Conservation (phyloP, 2,113 vertebrate species). For the Pollimyrus isidori region DNA sequence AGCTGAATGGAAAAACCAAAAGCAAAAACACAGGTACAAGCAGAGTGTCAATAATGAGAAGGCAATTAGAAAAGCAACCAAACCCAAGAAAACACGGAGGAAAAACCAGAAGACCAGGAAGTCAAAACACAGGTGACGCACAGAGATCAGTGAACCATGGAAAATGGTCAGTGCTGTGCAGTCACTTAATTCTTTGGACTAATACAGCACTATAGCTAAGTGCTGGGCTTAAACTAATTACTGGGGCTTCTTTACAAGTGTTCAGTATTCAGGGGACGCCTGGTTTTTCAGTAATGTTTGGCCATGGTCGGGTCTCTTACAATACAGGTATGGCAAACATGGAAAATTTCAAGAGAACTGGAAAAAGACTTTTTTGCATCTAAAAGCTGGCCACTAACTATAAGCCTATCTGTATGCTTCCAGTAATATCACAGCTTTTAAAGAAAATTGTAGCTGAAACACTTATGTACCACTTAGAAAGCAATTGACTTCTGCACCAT, state of each 20-base stretch:
- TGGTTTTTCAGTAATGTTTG: neutral
- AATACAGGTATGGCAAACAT: neutral
- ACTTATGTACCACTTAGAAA: slow-evolving; percentile 6
- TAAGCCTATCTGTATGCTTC: neutral
- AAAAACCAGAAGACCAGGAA: neutral
- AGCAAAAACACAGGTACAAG: neutral
- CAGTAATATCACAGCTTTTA: slow-evolving; percentile 7
- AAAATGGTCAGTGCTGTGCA: neutral
- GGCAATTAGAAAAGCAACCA: neutral
- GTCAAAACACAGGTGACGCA: neutral
- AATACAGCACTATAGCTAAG: neutral
- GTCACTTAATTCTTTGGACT: neutral
- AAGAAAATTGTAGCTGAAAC: slow-evolving; percentile 1
- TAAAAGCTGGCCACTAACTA: neutral
- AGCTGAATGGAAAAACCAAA: neutral
- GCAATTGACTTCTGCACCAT: slow-evolving; percentile 2
- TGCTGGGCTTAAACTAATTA: neutral
- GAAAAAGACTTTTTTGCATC: neutral
- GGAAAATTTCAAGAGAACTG: neutral
- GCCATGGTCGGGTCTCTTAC: neutral
- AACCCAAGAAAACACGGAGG: neutral
- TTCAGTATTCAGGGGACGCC: neutral
- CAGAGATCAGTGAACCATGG: neutral
- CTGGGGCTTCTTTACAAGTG: neutral
- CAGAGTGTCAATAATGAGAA: neutral